Evolutionary conservation across 2,888 invertebrate species (phyloP), one percentile per base, ranked within the genome.

Genomic region (Megastigmus dorsalis): DNA sequence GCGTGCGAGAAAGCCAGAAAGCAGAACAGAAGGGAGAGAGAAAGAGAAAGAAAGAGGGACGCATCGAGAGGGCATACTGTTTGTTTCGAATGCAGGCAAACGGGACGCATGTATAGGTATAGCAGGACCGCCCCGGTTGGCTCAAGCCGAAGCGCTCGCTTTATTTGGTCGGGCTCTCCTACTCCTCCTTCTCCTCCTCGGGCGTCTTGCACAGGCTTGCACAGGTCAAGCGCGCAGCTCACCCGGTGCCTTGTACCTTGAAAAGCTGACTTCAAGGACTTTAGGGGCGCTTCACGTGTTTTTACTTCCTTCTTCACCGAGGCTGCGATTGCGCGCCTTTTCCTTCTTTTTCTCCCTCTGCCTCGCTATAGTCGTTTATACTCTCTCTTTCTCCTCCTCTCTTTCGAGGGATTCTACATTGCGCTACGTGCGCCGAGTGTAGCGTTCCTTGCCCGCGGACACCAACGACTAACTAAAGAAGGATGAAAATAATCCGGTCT

Each of bases 251-350:
- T 23, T 9, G 28, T 18, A 50, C 36, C 59, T 59, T 41, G 15
- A 50, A 28, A n/a, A 57, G 23, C 26, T 45, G 33, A 3, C 18
- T 20, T 59, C 57, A 68, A 68, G 57, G 57, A 48, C 57, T 67
- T 15, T 13, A 67, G 33, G 15, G n/a, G 2, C n/a, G 45, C 30
- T 55, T 67, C 45, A 45, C 55, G 43, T 67, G 55, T 33, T 67
- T 43, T 55, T 33, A 18, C 41, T 18, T 28, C 5, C 38, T 30
- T 33, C n/a, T 54, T 45, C 28, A 6, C 41, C 18, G 28, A n/a
- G 41, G 7, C 28, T n/a, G n/a, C n/a, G 10, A 60, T 18, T 33
- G 26, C 30, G 30, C 33, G 18, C 54, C 30, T 15, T 54, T 54
- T 30, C 30, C 15, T 33, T 54, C 54, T 18, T 9, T 33, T 15